Base-by-base conservation (phyloP, 2,797 vertebrate species). In the Lagodon rhomboides region DNA sequence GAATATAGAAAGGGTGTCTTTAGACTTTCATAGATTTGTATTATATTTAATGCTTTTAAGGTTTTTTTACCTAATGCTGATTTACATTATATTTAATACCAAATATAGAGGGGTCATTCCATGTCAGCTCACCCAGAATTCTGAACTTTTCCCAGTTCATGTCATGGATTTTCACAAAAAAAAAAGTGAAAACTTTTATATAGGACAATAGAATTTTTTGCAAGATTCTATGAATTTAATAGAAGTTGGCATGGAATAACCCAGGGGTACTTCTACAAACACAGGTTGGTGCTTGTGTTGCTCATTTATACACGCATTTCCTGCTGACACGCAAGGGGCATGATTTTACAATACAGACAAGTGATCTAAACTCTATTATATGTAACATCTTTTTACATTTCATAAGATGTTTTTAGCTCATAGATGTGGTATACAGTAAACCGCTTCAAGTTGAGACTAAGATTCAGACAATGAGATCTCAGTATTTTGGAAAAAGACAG, bases 21-120 rank as follows among this genome's bases (percentile, higher is more conserved):
- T 58, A 41, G 63, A 62, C 20, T 55, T 76, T 84, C 18, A 87
- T 89, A 88, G 71, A 79, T 79, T 73, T 89, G 73, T 88, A 82
- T 88, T 73, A 70, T 80, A 85, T 91, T 90, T 88, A 83, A 85
- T 84, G 59, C 30, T 71, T 66, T 73, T 61, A 27, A 54, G 60
- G 25, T 46, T 46, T 76, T 46, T 76, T 79, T 75, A 72, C 44
- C 34, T 58, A 30, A 82, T 38, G 58, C 25, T 60, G 56, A 82
- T 25, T 74, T 43, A 69, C 12, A 22, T 56, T 58, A 59, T 72
- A 65, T 72, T 20, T 41, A 58, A 79, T 30, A 50, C 84, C 77
- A 88, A 85, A 86, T 62, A 67, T 20, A 17, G 27, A 56, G 8
- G 8, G 38, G 38, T 38, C 38, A 38, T 38, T 38, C 38, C 38